phyloP scores from a whole-genome alignment of 2,888 invertebrate species.

The Macrosoma leucophasiata region DNA sequence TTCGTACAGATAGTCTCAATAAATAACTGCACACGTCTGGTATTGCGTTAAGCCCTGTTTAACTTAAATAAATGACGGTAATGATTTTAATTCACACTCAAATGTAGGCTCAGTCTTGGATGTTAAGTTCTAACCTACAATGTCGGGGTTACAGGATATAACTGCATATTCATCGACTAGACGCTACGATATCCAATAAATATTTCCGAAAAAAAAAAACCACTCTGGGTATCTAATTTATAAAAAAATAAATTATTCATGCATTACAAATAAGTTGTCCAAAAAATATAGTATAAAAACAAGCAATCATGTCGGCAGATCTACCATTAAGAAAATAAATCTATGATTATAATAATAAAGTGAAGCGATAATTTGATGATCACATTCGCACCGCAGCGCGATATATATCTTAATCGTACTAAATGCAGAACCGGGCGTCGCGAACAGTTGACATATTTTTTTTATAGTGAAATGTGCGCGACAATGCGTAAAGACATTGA shows the following conservation, averaged over 20 bases:
- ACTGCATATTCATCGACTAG: slow-evolving; percentile 58
- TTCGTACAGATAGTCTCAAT: neutral
- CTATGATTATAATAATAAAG: slow-evolving; percentile 52
- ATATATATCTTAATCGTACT: slow-evolving; percentile 48
- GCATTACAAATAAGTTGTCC: slow-evolving; percentile 46
- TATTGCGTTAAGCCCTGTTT: slow-evolving; percentile 60
- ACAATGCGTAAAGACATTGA: slow-evolving; percentile 56
- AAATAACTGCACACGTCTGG: slow-evolving; percentile 41
- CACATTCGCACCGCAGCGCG: slow-evolving; percentile 55
- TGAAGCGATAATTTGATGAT: slow-evolving; percentile 59
- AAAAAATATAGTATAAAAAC: slow-evolving; percentile 44
- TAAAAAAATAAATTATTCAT: slow-evolving; percentile 62
- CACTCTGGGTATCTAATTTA: slow-evolving; percentile 37
- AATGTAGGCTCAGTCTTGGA: slow-evolving; percentile 52
- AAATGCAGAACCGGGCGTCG: slow-evolving; percentile 48
- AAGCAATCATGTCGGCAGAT: slow-evolving; percentile 60
- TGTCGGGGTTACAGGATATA: slow-evolving; percentile 14
- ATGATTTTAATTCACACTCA: slow-evolving; percentile 29
- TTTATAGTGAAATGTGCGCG: slow-evolving; percentile 50
- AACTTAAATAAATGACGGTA: slow-evolving; percentile 49
- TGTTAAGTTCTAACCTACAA: slow-evolving; percentile 39
- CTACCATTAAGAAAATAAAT: slow-evolving; percentile 52
- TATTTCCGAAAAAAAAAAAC: slow-evolving; percentile 44
- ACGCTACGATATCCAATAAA: slow-evolving; percentile 62
- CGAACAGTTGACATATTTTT: slow-evolving; percentile 43